These are phyloP conservation scores for Noctua janthe DNA, from an alignment of 2,888 invertebrate genomes.

Conservation along the genomic window DNA sequence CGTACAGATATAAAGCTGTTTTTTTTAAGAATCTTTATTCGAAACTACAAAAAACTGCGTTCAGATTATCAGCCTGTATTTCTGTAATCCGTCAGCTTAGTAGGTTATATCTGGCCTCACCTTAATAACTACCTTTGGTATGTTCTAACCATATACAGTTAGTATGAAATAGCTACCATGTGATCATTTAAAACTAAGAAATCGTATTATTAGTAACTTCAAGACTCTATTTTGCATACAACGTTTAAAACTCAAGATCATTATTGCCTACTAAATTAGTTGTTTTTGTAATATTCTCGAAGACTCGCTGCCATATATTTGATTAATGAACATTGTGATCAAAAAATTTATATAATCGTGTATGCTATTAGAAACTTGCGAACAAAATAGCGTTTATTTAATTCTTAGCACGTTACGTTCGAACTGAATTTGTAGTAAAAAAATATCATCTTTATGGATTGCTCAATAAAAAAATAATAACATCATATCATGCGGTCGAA, in stretches of 20 bases:
- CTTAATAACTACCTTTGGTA: conserved; percentile 24
- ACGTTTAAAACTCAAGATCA: conserved; percentile 31
- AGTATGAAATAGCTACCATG: conserved; percentile 42
- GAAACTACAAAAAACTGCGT: neutral
- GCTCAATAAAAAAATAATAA: conserved; percentile 56
- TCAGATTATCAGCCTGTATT: neutral
- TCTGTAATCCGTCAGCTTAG: neutral
- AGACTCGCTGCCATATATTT: conserved; percentile 57
- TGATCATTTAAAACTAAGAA: conserved; percentile 51
- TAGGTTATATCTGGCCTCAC: conserved; percentile 12
- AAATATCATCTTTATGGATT: conserved; percentile 47
- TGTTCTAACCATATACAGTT: conserved; percentile 28
- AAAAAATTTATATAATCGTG: conserved; percentile 19
- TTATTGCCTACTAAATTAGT: conserved; percentile 25
- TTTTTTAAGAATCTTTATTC: no score
- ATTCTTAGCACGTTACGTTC: conserved; percentile 23
- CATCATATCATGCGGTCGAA: conserved; percentile 57
- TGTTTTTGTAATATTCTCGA: conserved; percentile 31
- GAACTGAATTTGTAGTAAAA: conserved; percentile 29
- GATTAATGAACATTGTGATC: conserved; percentile 40
- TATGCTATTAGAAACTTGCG: conserved; percentile 37
- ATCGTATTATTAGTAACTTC: conserved; percentile 36
- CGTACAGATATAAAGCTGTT: neutral
- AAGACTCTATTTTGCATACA: conserved; percentile 30
- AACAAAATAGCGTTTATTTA: conserved; percentile 49